These are phyloP conservation scores for Leucoptera coffeella DNA, from an alignment of 2,888 invertebrate genomes.

Conservation along the genomic window DNA sequence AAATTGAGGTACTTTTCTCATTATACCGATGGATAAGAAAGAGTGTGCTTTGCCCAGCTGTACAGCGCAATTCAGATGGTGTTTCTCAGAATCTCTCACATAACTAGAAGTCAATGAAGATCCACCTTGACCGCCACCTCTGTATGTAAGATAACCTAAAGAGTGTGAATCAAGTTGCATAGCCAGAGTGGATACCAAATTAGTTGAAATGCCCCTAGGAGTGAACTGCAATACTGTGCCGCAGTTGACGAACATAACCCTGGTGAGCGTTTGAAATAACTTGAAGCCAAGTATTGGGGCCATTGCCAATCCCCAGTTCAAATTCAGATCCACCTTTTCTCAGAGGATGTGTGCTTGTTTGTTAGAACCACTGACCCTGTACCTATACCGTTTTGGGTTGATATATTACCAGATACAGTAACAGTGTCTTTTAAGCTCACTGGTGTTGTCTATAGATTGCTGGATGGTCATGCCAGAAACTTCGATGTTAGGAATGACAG, in stretches of 20 bases:
- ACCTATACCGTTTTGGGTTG: constrained; percentile 84
- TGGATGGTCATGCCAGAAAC: constrained; percentile 89
- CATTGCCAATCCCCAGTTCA: constrained; percentile 80
- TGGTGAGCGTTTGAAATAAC: constrained; percentile 69
- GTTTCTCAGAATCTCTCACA: constrained; percentile 67
- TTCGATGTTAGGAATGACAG: constrained; percentile 70
- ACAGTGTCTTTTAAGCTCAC: constrained; percentile 80
- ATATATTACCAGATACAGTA: constrained; percentile 74
- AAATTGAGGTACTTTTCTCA: constrained; percentile 72
- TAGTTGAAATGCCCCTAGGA: constrained; percentile 69
- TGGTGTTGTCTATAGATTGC: constrained; percentile 91
- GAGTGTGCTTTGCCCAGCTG: constrained; percentile 81
- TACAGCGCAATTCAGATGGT: constrained; percentile 62
- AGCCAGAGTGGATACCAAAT: constrained; percentile 75
- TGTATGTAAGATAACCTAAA: constrained; percentile 82
- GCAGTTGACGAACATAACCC: constrained; percentile 70
- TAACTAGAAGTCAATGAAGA: constrained; percentile 78
- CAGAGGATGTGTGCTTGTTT: constrained; percentile 70
- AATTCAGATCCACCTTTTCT: constrained; percentile 86
- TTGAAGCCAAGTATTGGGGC: constrained; percentile 72
- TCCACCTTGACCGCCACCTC: constrained; percentile 56
- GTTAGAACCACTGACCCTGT: constrained; percentile 71
- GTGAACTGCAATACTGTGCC: constrained; percentile 72
- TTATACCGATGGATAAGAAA: constrained; percentile 67
- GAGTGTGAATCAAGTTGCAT: constrained; percentile 83